Conservation (phyloP, 2,113 vertebrate genomes). For the Tachysurus fulvidraco region DNA sequence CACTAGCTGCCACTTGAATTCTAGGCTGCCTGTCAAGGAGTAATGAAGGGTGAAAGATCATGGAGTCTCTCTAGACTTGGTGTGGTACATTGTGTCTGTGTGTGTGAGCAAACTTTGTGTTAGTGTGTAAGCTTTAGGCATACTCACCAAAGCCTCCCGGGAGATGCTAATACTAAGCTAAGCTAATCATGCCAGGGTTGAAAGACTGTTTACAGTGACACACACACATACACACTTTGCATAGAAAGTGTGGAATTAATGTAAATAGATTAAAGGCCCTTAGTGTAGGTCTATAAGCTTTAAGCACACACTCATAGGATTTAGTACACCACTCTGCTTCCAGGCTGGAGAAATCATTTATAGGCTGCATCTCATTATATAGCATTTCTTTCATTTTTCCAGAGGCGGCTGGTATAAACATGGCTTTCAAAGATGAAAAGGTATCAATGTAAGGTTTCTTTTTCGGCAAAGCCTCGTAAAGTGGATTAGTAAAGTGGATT, state of each 20-base stretch:
- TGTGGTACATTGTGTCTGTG: neutral
- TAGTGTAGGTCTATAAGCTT: slow-evolving; percentile 1
- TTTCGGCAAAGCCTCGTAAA: neutral
- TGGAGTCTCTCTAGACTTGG: neutral
- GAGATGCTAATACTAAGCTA: slow-evolving; percentile 22
- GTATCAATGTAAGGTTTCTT: neutral
- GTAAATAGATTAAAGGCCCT: slow-evolving; percentile 20
- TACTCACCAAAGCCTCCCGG: neutral
- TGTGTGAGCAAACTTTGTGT: neutral
- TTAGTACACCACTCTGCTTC: neutral
- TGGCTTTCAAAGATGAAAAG: neutral
- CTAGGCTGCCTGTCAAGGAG: slow-evolving; percentile 5
- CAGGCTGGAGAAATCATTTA: slow-evolving; percentile 7
- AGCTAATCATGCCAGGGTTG: neutral
- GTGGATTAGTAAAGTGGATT: neutral
- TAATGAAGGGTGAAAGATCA: neutral
- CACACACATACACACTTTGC: neutral
- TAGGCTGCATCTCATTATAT: slow-evolving; percentile 12
- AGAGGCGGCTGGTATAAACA: neutral
- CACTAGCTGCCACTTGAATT: neutral
- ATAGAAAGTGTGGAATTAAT: neutral
- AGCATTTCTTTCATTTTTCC: neutral
- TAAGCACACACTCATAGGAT: slow-evolving; percentile 14
- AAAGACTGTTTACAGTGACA: slow-evolving; percentile 10
- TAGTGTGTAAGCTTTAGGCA: neutral